A percentile compares a stretch with the other conserved stretches of the same genome.
Evolutionary conservation across 2,888 invertebrate genomes (phyloP).

Genomic region (Drosophila quinaria): DNA sequence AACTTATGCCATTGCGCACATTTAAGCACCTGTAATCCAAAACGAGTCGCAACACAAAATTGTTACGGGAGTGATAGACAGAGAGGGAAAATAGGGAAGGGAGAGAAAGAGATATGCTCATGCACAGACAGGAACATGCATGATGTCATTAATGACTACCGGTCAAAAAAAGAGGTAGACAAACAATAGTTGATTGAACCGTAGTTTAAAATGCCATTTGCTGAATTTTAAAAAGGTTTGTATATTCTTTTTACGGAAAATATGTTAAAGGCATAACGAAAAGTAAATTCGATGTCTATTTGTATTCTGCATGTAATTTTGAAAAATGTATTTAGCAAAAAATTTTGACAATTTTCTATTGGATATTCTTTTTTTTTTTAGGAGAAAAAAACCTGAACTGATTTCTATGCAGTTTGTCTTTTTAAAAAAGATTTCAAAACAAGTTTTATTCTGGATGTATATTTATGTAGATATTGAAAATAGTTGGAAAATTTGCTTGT

Average conservation of each 20-base stretch:
- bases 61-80: neutral
- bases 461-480: no score
- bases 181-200: constrained; percentile 33
- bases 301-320: no score
- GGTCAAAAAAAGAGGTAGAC: constrained; percentile 13
- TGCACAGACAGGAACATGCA: constrained; percentile 12
- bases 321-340: no score
- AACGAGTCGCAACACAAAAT: constrained; percentile 24
- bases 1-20: constrained; percentile 43
- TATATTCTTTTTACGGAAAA: neutral
- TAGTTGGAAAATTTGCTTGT: no score
- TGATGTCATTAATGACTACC: constrained; percentile 46
- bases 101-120: neutral
- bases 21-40: constrained; percentile 76
- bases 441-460: no score
- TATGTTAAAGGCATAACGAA: no score
- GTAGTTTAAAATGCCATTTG: constrained; percentile 33
- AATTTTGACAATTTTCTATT: no score
- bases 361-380: no score
- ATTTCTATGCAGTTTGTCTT: no score
- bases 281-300: no score
- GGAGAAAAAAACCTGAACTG: no score
- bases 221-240: neutral
- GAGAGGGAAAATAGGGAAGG: neutral
- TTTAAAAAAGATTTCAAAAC: no score